Evolutionary conservation across 2,888 invertebrate genomes (phyloP).

Genomic region (Ophion ellenae): DNA sequence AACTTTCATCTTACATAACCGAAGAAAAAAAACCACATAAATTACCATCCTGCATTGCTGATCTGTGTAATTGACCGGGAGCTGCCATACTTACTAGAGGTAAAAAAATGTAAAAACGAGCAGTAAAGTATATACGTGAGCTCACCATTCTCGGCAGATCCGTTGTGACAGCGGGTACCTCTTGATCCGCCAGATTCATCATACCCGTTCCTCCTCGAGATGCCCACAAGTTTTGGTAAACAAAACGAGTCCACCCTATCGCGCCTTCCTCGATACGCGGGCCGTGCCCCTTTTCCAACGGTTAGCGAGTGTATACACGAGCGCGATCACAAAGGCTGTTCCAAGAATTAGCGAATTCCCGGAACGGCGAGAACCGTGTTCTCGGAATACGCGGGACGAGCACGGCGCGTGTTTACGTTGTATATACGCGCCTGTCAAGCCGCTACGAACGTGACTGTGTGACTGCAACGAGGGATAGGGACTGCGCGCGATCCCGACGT

Average conservation of each 20-base stretch:
- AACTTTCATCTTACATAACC: too few relatives aligned
- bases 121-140: background rate
- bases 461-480: background rate
- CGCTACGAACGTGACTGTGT: background rate
- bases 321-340: slow-evolving; percentile 41
- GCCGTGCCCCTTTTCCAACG: slow-evolving; percentile 74
- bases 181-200: slow-evolving; percentile 79
- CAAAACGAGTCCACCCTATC: slow-evolving; percentile 10
- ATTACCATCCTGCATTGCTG: background rate
- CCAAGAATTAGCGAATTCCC: slow-evolving; percentile 1
- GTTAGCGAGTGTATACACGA: slow-evolving; percentile 67
- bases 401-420: background rate
- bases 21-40: too few relatives aligned
- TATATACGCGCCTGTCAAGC: background rate
- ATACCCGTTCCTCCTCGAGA: slow-evolving; percentile 55
- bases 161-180: slow-evolving; percentile 76
- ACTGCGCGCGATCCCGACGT: slow-evolving; percentile 16
- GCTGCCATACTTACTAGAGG: background rate
- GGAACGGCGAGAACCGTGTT: background rate
- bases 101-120: background rate
- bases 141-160: slow-evolving; percentile 77
- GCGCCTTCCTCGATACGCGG: slow-evolving; percentile 62
- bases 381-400: background rate
- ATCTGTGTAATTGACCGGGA: background rate
- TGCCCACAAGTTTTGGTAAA: slow-evolving; percentile 17